Evolutionary conservation across 2,888 invertebrate genomes (phyloP), one percentile per base, ranked within the genome.

Genomic region (Synanthedon vespiformis): DNA sequence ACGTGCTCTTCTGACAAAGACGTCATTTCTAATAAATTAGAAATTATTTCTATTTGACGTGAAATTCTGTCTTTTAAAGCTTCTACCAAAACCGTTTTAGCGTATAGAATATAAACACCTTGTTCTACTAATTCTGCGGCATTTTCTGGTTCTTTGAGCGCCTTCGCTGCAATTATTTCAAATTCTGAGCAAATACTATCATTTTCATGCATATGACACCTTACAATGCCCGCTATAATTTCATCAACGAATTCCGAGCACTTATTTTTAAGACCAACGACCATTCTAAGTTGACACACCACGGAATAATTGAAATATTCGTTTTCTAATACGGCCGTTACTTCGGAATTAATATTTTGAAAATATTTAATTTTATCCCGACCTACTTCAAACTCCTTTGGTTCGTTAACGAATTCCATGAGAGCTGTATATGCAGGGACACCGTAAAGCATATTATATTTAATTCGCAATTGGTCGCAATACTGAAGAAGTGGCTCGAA

Each of bases 111-210:
- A 72, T 94, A 95, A 53, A 92, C 88, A 40, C 94, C 94, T 77
- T 93, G 91, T 57, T 92, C 93, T 61, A 97, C 90, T 40, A 97
- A 83, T 65, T 96, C 94, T 62, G 92, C 93, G 0, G 96, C 95
- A 44, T 92, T 92, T 57, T 89, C 89, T 0, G 97, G 96, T 59
- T 92, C 90, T 62, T 90, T 90, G 11, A 93, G 72, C 0, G 95
- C 94, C 58, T 87, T 90, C 40, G 83, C 83, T 61, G 90, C 90
- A 53, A 97, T 91, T 27, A 83, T 83, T 74, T 93, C 91, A 72
- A 96, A 97, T 61, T 90, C 90, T 1, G 82, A 77, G 66, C 93
- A 93, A 57, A 94, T 93, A 27, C 88, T 88, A 50, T 89, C 77
- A 74, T 93, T 93, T 62, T 92, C 91, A 53, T 80, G 84, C 63